phyloP scores from a whole-genome alignment of 2,888 invertebrate genomes.

The Caenorhabditis sp. region DNA sequence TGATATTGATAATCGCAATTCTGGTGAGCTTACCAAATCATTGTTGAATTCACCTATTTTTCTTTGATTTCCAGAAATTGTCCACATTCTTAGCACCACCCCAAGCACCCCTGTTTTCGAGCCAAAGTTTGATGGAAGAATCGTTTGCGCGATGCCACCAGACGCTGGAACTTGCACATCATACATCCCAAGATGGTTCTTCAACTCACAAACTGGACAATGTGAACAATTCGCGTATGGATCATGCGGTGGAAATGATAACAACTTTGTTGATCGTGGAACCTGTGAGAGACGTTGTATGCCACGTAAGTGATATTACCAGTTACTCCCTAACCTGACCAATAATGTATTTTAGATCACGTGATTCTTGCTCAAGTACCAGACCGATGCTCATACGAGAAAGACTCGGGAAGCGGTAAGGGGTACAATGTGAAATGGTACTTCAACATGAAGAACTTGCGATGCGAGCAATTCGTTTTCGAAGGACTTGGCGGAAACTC shows the following conservation, averaged over 20 bases:
- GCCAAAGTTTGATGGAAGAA: conserved; percentile 43
- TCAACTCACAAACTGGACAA: conserved; percentile 60
- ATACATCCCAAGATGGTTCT: conserved; percentile 66
- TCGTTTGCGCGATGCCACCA: conserved; percentile 60
- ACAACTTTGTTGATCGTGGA: conserved; percentile 64
- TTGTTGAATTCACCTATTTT: too few species aligned
- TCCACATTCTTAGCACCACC: neutral
- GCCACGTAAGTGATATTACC: conserved; percentile 38
- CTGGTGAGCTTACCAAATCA: too few species aligned
- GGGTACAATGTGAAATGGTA: conserved; percentile 69
- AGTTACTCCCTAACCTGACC: too few species aligned
- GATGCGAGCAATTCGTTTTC: conserved; percentile 70
- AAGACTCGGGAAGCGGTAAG: conserved; percentile 63
- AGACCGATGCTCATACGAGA: conserved; percentile 60
- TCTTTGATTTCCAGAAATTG: conserved; percentile 1
- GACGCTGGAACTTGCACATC: conserved; percentile 66
- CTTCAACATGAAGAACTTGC: conserved; percentile 67
- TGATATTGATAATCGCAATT: conserved; percentile 14
- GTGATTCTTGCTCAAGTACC: conserved; percentile 56
- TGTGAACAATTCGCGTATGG: conserved; percentile 70
- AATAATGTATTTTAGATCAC: conserved; percentile 24
- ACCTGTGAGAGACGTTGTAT: conserved; percentile 54
- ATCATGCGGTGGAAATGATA: conserved; percentile 67
- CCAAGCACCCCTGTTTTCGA: conserved; percentile 8
- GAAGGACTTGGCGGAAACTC: conserved; percentile 67